A percentile compares a stretch with the other conserved stretches of the same genome.
phyloP scores from a whole-genome alignment of 2,797 vertebrate genomes.

The Labroides dimidiatus region DNA sequence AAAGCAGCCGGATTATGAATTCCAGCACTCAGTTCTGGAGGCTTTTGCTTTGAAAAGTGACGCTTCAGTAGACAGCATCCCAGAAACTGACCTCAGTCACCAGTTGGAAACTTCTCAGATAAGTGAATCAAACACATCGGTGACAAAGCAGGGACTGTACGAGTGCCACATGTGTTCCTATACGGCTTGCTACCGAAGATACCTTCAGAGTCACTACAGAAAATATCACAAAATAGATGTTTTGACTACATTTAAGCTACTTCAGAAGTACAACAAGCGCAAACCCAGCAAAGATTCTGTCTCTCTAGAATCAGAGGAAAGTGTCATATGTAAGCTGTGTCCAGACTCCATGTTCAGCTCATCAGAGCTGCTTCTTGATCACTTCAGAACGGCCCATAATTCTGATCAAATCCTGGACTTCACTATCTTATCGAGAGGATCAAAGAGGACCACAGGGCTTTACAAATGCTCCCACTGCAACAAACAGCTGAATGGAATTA shows the following conservation, averaged over 20 bases:
- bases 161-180: conserved; percentile 69
- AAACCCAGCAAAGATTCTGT: background rate
- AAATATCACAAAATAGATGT: conserved; percentile 57
- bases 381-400: conserved; percentile 87
- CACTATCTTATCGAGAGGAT: conserved; percentile 73
- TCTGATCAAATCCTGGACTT: conserved; percentile 87
- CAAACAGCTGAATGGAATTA: conserved; percentile 81
- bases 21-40: background rate
- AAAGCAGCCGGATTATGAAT: conserved; percentile 35
- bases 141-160: background rate
- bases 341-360: conserved; percentile 86
- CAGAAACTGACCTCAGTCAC: conserved; percentile 76
- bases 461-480: conserved; percentile 89
- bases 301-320: conserved; percentile 51
- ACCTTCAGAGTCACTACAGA: conserved; percentile 66
- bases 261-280: conserved; percentile 59
- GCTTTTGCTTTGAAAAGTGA: conserved; percentile 79
- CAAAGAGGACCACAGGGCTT: conserved; percentile 71
- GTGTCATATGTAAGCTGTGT: conserved; percentile 86
- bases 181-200: conserved; percentile 9
- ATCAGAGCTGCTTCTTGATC: conserved; percentile 84
- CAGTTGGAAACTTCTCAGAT: conserved; percentile 84
- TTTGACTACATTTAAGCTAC: conserved; percentile 31
- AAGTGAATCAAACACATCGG: conserved; percentile 56
- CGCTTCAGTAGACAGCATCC: conserved; percentile 73